Conservation (phyloP, 2,888 invertebrate species). For the Macrophya annulata region DNA sequence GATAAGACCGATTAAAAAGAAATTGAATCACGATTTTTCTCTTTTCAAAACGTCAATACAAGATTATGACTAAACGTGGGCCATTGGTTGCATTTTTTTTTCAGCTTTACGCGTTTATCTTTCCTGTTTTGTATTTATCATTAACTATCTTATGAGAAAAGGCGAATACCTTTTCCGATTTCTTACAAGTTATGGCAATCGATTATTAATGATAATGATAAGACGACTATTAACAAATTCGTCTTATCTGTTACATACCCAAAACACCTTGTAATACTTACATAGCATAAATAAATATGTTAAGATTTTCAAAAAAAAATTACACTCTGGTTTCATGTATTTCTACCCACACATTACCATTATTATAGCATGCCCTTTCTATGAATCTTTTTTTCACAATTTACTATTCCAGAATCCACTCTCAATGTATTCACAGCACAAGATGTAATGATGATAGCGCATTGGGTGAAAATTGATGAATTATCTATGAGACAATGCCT, state of each 20-base stretch:
- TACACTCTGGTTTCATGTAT: neutral
- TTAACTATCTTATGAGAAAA: slow-evolving; percentile 42
- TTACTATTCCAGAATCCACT: neutral
- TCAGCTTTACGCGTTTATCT: slow-evolving; percentile 42
- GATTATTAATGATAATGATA: slow-evolving; percentile 38
- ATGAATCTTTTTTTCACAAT: neutral
- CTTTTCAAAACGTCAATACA: slow-evolving; percentile 26
- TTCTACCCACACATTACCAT: neutral
- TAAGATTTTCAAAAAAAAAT: slow-evolving; percentile 57
- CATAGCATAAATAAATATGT: slow-evolving; percentile 58
- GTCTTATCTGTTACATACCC: slow-evolving; percentile 43
- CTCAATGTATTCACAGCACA: neutral
- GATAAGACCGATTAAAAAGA: slow-evolving; percentile 15
- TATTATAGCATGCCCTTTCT: neutral
- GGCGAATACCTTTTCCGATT: slow-evolving; percentile 10
- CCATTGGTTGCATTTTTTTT: slow-evolving; percentile 44
- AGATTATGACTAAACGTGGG: slow-evolving; percentile 26
- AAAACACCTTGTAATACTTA: slow-evolving; percentile 59
- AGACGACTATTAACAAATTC: slow-evolving; percentile 31
- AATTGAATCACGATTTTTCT: slow-evolving; percentile 31
- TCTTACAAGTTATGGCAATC: slow-evolving; percentile 44
- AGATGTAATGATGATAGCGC: neutral
- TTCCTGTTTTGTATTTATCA: slow-evolving; percentile 39
- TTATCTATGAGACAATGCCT: neutral
- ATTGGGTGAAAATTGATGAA: neutral